Percentiles rank a stretch among this genome's conserved stretches.
These are phyloP conservation scores for Rhegmatorhina hoffmannsi DNA, from an alignment of 2,113 vertebrate genomes.

Conservation along the genomic window DNA sequence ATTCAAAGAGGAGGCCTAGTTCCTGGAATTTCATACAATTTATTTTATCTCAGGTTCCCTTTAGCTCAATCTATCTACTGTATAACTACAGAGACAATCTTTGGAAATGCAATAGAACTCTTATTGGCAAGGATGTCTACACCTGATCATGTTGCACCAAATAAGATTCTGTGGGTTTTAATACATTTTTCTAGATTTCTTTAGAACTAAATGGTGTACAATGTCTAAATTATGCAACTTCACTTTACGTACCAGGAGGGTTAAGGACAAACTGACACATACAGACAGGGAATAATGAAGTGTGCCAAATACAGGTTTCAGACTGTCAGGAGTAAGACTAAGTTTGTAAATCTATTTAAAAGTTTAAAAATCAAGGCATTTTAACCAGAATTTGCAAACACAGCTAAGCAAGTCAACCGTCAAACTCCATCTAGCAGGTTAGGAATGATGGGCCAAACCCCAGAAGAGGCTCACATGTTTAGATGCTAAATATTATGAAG, in stretches of 20 bases:
- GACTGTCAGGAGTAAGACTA: background rate
- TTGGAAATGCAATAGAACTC: background rate
- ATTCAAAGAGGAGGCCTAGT: background rate
- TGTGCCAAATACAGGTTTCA: background rate
- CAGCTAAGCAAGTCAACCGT: background rate
- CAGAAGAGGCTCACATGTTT: background rate
- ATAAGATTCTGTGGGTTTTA: background rate
- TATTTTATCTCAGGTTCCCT: background rate
- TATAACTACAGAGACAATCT: background rate
- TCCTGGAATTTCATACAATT: background rate
- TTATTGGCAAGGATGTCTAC: background rate
- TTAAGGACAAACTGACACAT: background rate
- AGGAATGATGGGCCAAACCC: background rate
- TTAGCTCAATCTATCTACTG: background rate
- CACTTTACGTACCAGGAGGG: background rate
- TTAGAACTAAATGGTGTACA: background rate
- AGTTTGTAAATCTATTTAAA: background rate
- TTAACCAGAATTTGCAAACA: background rate
- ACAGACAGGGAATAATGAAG: background rate
- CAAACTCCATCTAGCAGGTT: background rate
- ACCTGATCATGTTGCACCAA: background rate
- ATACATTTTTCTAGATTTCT: background rate
- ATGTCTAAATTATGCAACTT: background rate
- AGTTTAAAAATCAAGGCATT: background rate
- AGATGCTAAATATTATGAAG: conserved; percentile 22